phyloP scores from a whole-genome alignment of 2,113 vertebrate genomes.

The Tonatia bakeri region DNA sequence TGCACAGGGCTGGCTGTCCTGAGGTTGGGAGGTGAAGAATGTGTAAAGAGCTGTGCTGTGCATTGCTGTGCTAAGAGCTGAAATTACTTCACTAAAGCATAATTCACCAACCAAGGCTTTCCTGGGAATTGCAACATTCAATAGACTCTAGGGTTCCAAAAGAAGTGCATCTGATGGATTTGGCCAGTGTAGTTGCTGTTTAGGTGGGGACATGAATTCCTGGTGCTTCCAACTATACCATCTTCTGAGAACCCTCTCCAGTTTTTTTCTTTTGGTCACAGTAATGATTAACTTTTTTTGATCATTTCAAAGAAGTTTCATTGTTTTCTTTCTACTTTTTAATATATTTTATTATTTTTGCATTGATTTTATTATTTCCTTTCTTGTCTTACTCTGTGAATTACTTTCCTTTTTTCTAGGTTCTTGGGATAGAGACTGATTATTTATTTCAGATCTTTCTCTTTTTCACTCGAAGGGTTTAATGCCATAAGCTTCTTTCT shows the following conservation, averaged over 20 bases:
- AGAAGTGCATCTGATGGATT: background rate
- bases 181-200: background rate
- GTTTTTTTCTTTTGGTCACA: background rate
- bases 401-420: background rate
- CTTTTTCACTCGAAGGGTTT: background rate
- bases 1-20: background rate
- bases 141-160: background rate
- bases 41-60: too few relatives aligned
- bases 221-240: background rate
- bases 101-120: background rate
- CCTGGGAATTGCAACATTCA: background rate
- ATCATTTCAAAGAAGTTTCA: background rate
- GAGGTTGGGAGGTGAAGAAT: too few relatives aligned
- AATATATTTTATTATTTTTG: background rate
- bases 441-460: background rate
- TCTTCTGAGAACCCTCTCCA: background rate
- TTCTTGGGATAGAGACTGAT: background rate
- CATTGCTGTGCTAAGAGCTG: background rate
- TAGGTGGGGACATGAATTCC: background rate
- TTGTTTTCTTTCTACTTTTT: background rate
- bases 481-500: background rate
- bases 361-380: background rate
- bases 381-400: background rate
- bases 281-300: background rate
- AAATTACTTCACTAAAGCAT: background rate